phyloP scores from a whole-genome alignment of 1,140 invertebrate species.

The Drosophila murphyi region DNA sequence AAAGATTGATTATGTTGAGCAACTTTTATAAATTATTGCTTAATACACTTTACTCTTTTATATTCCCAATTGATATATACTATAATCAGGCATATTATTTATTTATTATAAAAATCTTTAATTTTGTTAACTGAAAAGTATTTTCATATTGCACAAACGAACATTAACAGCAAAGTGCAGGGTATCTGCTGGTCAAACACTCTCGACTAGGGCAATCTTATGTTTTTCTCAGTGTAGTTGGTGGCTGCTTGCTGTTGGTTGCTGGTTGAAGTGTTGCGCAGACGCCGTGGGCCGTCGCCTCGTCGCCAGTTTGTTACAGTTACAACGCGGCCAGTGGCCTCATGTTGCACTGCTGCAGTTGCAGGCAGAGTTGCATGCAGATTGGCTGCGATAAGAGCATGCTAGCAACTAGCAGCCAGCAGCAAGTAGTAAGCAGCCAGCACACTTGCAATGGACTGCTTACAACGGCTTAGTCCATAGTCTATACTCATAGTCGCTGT shows the following conservation, averaged over 20 bases:
- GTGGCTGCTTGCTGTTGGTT: not conserved
- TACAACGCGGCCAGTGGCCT: conserved; percentile 32
- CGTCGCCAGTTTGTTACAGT: conserved; percentile 52
- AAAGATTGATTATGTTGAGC: too few species aligned
- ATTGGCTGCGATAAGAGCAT: conserved; percentile 40
- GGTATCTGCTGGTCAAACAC: too few species aligned
- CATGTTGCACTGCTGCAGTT: conserved; percentile 22
- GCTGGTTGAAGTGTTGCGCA: conserved; percentile 67
- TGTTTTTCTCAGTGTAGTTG: not conserved
- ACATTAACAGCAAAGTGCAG: too few species aligned
- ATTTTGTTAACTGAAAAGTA: too few species aligned
- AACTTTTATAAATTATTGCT: too few species aligned
- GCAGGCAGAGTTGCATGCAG: conserved; percentile 44
- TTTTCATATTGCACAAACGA: too few species aligned
- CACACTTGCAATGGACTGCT: not conserved
- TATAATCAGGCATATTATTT: too few species aligned
- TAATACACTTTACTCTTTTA: too few species aligned
- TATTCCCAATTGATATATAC: too few species aligned
- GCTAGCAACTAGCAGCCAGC: not conserved
- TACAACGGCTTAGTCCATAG: not conserved
- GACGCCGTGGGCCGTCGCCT: conserved; percentile 68
- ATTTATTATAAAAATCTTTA: too few species aligned
- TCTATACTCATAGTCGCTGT: not conserved
- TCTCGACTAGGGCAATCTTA: too few species aligned
- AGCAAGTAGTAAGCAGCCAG: not conserved